Evolutionary conservation across 2,113 vertebrate species (phyloP).

Genomic region (Corythornis vintsioides): DNA sequence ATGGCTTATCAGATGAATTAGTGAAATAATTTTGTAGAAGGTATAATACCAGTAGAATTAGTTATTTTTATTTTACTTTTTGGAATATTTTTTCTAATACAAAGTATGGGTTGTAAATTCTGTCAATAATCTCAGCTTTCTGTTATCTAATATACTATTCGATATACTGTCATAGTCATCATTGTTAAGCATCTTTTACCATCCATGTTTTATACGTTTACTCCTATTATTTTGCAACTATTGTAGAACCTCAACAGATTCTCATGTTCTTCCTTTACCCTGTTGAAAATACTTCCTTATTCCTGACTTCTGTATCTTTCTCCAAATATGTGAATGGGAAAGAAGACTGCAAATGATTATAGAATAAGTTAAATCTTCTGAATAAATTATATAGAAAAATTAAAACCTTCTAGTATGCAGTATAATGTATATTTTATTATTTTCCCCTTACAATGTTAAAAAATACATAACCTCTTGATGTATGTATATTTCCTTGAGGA

Average conservation of each 20-base stretch:
- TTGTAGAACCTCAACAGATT: neutral
- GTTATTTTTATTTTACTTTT: neutral
- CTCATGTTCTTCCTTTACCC: neutral
- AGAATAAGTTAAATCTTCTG: conserved; percentile 68
- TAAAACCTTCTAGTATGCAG: conserved; percentile 61
- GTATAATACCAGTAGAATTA: neutral
- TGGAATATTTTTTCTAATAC: neutral
- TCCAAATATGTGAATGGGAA: conserved; percentile 15
- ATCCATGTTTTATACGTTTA: neutral
- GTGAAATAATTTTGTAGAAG: neutral
- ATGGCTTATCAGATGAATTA: neutral
- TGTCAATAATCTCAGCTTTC: neutral
- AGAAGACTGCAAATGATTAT: conserved; percentile 54
- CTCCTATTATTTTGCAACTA: neutral
- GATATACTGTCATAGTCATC: neutral
- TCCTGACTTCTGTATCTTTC: neutral
- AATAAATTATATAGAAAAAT: conserved; percentile 74
- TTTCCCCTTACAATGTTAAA: conserved; percentile 74
- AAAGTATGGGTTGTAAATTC: neutral
- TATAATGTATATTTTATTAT: conserved; percentile 80
- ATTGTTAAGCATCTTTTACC: neutral
- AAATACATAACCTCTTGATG: conserved; percentile 80
- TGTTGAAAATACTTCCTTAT: neutral
- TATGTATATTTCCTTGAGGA: conserved; percentile 79
- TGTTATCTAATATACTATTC: neutral